These are phyloP conservation scores for Phoxinus phoxinus DNA, from an alignment of 2,113 vertebrate species.

Conservation along the genomic window DNA sequence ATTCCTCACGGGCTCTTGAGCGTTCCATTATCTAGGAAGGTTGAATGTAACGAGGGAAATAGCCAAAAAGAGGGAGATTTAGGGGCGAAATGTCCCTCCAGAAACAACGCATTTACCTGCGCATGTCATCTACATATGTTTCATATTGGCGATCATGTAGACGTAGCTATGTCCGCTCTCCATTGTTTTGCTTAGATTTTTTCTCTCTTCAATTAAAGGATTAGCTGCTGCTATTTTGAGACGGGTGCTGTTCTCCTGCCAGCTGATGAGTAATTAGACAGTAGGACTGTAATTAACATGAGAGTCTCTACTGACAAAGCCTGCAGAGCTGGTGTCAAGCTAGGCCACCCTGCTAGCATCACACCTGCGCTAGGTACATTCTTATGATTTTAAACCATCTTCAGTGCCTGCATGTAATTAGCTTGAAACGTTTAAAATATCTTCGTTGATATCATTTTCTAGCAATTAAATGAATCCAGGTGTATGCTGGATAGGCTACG, in stretches of 20 bases:
- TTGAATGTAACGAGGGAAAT: slow-evolving; percentile 32
- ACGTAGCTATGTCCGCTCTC: slow-evolving; percentile 48
- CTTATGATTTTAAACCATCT: slow-evolving; percentile 26
- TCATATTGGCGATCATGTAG: slow-evolving; percentile 62
- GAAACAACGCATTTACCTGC: slow-evolving; percentile 49
- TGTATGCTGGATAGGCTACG: not conserved
- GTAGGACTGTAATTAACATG: slow-evolving; percentile 74
- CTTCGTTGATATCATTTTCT: not conserved
- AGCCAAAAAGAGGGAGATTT: not conserved
- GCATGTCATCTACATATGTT: slow-evolving; percentile 57
- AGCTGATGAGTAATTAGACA: slow-evolving; percentile 71
- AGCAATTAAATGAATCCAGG: slow-evolving; percentile 9
- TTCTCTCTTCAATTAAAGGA: slow-evolving; percentile 49
- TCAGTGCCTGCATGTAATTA: slow-evolving; percentile 6
- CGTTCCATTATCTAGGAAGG: slow-evolving; percentile 44
- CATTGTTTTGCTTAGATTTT: slow-evolving; percentile 53
- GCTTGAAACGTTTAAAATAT: not conserved
- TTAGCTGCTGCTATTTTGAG: slow-evolving; percentile 56
- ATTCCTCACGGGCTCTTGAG: slow-evolving; percentile 22
- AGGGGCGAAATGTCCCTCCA: slow-evolving; percentile 5
- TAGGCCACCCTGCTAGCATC: slow-evolving; percentile 55
- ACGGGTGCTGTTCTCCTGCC: slow-evolving; percentile 55
- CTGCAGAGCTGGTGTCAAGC: slow-evolving; percentile 52
- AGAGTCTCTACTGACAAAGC: slow-evolving; percentile 67
- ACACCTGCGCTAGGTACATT: slow-evolving; percentile 53